phyloP scores from a whole-genome alignment of 2,888 invertebrate genomes.

The Blera fallax region DNA sequence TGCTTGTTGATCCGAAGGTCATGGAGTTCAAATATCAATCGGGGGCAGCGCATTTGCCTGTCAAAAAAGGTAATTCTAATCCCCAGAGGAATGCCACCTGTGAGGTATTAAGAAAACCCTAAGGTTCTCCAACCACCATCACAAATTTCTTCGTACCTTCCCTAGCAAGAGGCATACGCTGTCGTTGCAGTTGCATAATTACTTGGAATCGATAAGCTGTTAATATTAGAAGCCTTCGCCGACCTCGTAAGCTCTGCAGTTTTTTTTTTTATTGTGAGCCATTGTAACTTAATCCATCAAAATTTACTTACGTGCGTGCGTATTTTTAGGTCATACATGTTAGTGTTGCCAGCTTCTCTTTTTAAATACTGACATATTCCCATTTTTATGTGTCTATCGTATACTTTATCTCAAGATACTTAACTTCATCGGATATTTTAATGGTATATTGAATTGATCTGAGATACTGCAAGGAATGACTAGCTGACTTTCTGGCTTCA shows the following conservation, averaged over 20 bases:
- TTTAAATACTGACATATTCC: too few relatives aligned
- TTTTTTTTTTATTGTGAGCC: constrained; percentile 1
- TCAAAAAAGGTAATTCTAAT: too few relatives aligned
- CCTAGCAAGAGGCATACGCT: background rate
- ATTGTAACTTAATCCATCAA: constrained; percentile 9
- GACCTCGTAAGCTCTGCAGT: background rate
- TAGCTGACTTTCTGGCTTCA: too few relatives aligned
- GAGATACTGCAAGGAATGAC: too few relatives aligned
- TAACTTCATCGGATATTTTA: too few relatives aligned
- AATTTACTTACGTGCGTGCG: background rate
- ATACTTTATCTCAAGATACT: too few relatives aligned
- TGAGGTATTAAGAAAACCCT: too few relatives aligned
- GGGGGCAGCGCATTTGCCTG: background rate
- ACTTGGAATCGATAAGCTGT: background rate
- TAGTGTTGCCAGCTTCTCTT: background rate
- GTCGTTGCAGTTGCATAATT: background rate
- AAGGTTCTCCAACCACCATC: too few relatives aligned
- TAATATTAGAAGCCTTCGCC: background rate
- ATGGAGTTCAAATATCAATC: background rate
- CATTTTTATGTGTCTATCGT: too few relatives aligned
- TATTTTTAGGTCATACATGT: constrained; percentile 11
- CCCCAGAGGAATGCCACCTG: too few relatives aligned
- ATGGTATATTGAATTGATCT: too few relatives aligned
- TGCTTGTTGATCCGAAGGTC: background rate
- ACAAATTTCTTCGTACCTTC: background rate